phyloP scores from a whole-genome alignment of 2,113 vertebrate species.

The Carollia perspicillata region DNA sequence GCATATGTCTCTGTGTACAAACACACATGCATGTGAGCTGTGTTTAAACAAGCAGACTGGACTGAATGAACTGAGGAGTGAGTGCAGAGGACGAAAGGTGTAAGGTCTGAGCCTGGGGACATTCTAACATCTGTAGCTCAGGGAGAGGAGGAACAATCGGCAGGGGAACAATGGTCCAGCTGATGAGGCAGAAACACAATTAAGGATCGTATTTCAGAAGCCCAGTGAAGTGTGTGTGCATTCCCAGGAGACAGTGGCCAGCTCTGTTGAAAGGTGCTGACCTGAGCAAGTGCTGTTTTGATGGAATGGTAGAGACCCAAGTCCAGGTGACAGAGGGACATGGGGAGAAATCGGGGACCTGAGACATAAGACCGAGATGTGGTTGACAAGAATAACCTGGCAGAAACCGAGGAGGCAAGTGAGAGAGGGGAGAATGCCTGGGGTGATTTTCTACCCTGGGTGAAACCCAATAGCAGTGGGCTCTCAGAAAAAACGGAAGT shows the following conservation, averaged over 20 bases:
- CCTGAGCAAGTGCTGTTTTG: neutral
- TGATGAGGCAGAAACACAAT: neutral
- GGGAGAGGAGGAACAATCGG: neutral
- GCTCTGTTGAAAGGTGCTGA: neutral
- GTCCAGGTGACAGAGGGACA: neutral
- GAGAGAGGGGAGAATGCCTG: neutral
- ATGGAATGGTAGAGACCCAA: neutral
- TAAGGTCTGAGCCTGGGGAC: neutral
- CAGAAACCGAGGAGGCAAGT: neutral
- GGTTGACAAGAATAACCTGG: neutral
- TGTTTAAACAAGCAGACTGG: neutral
- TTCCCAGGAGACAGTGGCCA: neutral
- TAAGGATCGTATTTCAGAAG: neutral
- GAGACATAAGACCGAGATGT: neutral
- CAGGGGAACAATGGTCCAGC: neutral
- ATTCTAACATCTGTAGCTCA: neutral
- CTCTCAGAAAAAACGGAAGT: neutral
- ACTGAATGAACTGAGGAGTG: neutral
- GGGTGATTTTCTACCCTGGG: neutral
- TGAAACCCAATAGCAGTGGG: neutral
- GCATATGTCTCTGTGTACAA: neutral
- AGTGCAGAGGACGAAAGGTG: neutral
- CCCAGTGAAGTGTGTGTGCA: too few relatives aligned
- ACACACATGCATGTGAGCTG: too few relatives aligned
- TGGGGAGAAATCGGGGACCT: neutral